Base-by-base conservation (phyloP, 2,113 vertebrate species). In the Cheirogaleus medius region DNA sequence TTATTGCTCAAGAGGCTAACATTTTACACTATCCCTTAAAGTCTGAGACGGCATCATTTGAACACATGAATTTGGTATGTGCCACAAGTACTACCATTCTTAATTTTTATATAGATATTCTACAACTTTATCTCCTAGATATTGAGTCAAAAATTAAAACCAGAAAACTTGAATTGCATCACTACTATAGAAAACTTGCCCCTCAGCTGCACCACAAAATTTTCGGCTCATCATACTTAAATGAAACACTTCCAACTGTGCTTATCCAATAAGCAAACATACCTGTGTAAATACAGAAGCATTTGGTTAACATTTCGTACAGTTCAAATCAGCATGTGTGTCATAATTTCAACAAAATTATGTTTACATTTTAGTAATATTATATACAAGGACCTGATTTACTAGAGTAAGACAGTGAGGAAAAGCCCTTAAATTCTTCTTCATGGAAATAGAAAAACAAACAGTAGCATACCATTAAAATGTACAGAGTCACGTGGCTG, bases 361-460 rank as follows among this genome's bases (percentile, higher is more conserved):
- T 78, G 25, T 98, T 97, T 91, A 87, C 92, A 93, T 58, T 97
- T 96, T 63, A 82, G 94, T 92, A 97, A 90, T 69, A 83, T 25
- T 89, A 96, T 88, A 94, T 60, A 84, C 37, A 71, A 32, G 42
- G 52, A 42, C 69, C 94, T 90, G 90, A 49, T 86, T 96, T 95
- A 94, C 80, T 77, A 90, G 32, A 92, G 68, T 95, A 81, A 91
- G 82, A 92, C 34, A 69, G 49, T 17, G 49, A 85, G 87, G 29
- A 66, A 49, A 97, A 95, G 14, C 68, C 77, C 74, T 96, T 89
- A 69, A 63, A 49, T 34, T 37, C 25, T 94, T 91, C 90, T 76
- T 95, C 76, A 52, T 6, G 18, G 42, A 54, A 87, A 34, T 29
- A 77, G 68, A 73, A 73, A 95, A 95, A 54, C 13, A 81, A 64